Conservation (phyloP, 2,113 vertebrate genomes). For the Mugil cephalus region DNA sequence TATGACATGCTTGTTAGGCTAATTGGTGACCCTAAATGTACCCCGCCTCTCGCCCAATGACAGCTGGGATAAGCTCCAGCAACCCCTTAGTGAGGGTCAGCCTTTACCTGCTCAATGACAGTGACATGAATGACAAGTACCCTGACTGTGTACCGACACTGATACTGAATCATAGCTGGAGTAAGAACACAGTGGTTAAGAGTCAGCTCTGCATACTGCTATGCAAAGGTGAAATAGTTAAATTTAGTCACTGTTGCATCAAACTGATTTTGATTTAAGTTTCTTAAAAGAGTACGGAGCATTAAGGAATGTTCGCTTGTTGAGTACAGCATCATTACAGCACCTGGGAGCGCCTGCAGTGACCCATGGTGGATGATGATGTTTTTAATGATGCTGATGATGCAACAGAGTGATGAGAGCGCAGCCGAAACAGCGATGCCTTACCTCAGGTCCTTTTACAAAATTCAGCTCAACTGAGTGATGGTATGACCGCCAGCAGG, state of each 20-base stretch:
- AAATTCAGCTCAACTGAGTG: too few species aligned
- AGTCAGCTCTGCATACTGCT: too few species aligned
- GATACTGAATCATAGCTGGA: not conserved
- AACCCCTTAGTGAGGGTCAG: too few species aligned
- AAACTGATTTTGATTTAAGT: not conserved
- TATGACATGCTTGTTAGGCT: too few species aligned
- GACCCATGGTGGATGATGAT: not conserved
- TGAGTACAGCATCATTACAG: not conserved
- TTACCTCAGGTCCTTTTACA: too few species aligned
- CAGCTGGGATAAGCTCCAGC: too few species aligned
- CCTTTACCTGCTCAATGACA: not conserved
- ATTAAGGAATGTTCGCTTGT: not conserved
- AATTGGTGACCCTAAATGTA: too few species aligned
- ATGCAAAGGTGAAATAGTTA: too few species aligned
- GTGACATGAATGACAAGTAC: not conserved
- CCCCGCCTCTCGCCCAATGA: too few species aligned
- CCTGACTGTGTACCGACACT: not conserved
- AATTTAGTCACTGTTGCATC: not conserved
- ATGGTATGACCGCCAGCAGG: too few species aligned
- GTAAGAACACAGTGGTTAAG: not conserved
- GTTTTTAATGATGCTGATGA: not conserved
- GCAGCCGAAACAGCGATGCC: too few species aligned
- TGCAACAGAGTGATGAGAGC: not conserved
- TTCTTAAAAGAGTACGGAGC: constrained; percentile 16
- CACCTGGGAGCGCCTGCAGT: not conserved